phyloP scores from a whole-genome alignment of 2,797 vertebrate species.

The Cygnus olor region DNA sequence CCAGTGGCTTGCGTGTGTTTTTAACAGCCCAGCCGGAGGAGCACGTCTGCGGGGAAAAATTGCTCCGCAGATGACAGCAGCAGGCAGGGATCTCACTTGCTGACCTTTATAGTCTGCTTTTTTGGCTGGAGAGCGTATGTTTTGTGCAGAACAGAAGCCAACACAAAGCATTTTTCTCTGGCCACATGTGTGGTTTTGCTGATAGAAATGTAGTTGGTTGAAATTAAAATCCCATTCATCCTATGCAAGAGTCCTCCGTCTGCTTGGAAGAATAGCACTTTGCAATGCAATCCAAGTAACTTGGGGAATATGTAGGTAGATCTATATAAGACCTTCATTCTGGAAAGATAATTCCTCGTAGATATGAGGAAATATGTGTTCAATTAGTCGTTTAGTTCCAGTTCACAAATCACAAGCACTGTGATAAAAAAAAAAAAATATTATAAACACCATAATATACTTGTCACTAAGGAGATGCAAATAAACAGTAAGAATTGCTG shows the following conservation, averaged over 20 bases:
- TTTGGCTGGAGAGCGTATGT: neutral
- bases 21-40: neutral
- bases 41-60: neutral
- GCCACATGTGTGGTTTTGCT: neutral
- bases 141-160: constrained; percentile 26
- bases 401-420: neutral
- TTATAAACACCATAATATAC: neutral
- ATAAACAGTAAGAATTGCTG: neutral
- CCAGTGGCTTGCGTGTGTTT: neutral
- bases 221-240: constrained; percentile 39
- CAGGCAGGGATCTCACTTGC: neutral
- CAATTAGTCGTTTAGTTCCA: neutral
- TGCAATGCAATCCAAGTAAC: neutral
- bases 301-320: neutral
- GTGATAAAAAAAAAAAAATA: neutral
- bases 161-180: neutral
- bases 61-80: neutral
- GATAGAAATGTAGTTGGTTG: neutral
- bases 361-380: neutral
- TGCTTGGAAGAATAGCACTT: neutral
- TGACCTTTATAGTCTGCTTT: neutral
- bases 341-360: neutral
- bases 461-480: neutral
- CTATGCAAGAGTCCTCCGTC: fast-evolving
- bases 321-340: neutral